Base-by-base conservation (phyloP, 2,113 vertebrate genomes). In the Zeus faber region DNA sequence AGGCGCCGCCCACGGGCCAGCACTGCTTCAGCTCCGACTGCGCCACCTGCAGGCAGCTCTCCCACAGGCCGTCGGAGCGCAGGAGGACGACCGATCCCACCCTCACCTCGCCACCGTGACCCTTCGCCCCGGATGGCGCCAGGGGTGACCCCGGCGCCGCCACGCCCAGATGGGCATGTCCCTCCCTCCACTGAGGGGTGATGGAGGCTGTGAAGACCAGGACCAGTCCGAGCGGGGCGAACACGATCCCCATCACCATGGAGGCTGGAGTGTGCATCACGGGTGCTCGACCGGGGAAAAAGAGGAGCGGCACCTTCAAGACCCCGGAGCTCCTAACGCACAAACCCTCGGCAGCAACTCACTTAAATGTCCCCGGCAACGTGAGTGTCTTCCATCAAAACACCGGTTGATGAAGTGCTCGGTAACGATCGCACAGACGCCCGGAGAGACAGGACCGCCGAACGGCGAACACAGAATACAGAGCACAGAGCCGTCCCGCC, bases 121-220 rank as follows among this genome's bases (percentile, higher is more conserved):
- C 56, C 59, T 73, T 82, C 9, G 54, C 5, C 3, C 76, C 72
- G 0, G 61, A 18, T n/a, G n/a, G n/a, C n/a, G 1, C 79, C 62
- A 2, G 82, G 58, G 2, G 25, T 5, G 65, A 72, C 2, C 75
- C 68, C 0, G 66, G 37, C 1, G 58, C 72, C 1, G 75, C 40
- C 24, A 72, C 49, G 10, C 75, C 67, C 41, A 91, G 62, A 27
- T 58, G 81, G 0, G 85, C 81, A 21, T 87, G 83, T 10, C 88
- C 88, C 54, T 91, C 87, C 55, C 90, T 65, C 89, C 90, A 91
- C 71, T 91, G 89, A 1, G 90, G 90, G 0, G 89, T 91, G 81
- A 90, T 90, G 33, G 88, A 88, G 0, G 90, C 89, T 0, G 88
- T 89, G 74, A 91, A 90, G 51, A 91, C 80, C 1, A 91, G 77